phyloP scores from a whole-genome alignment of 2,113 vertebrate genomes.

The Cyanistes caeruleus region DNA sequence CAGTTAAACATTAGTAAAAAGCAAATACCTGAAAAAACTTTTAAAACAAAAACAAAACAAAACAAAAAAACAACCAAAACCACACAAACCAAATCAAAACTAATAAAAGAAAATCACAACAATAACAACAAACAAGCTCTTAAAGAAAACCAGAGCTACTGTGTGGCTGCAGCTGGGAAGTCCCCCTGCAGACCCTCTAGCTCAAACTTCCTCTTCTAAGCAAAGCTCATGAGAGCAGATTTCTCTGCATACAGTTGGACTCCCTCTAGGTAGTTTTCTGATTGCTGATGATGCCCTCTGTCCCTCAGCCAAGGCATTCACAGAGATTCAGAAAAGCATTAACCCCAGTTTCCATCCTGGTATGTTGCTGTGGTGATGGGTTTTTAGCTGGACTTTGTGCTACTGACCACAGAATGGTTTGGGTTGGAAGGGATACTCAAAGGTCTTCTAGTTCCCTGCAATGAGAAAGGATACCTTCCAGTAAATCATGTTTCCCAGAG shows the following conservation, averaged over 20 bases:
- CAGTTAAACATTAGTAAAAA: neutral
- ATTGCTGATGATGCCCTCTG: neutral
- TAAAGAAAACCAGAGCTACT: neutral
- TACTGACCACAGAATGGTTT: neutral
- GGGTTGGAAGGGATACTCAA: neutral
- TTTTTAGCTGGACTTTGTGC: neutral
- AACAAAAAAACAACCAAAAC: neutral
- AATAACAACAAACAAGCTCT: neutral
- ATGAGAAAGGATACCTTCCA: neutral
- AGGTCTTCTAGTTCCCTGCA: neutral
- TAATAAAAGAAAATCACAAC: neutral
- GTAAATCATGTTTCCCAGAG: neutral
- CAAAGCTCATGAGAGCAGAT: neutral
- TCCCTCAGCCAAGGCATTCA: neutral
- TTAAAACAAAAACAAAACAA: neutral
- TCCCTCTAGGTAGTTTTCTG: neutral
- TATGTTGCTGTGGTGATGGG: neutral
- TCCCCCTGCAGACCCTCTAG: neutral
- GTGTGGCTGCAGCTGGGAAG: neutral
- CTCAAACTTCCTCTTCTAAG: neutral
- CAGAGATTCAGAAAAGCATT: neutral
- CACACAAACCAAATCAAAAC: too few species aligned
- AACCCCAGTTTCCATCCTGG: neutral
- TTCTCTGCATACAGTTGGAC: neutral
- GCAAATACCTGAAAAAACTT: neutral